Evolutionary conservation across 2,797 vertebrate genomes (phyloP).

Genomic region (Silurus lanzhouensis): DNA sequence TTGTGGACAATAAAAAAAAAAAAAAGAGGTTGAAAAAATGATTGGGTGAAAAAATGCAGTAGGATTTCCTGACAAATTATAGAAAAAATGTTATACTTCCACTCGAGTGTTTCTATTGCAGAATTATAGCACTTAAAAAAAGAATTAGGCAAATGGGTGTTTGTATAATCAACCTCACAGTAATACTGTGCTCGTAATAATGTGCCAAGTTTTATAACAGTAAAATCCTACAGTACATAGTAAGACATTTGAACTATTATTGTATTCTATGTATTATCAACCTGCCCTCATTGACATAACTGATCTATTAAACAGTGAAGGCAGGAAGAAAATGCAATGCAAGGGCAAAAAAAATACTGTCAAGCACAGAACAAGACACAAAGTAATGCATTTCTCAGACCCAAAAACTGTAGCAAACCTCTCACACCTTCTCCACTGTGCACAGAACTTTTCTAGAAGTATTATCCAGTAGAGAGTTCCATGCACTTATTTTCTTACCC

Average conservation of each 20-base stretch:
- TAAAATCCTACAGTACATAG: slow-evolving; percentile 11
- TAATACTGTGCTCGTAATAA: slow-evolving; percentile 64
- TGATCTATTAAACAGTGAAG: slow-evolving; percentile 14
- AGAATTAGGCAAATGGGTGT: slow-evolving; percentile 33
- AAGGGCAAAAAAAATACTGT: slow-evolving; percentile 44
- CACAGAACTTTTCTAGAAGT: slow-evolving; percentile 54
- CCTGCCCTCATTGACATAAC: slow-evolving; percentile 36
- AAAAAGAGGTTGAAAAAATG: slow-evolving; percentile 9
- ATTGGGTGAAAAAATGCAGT: background rate
- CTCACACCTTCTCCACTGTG: slow-evolving; percentile 57
- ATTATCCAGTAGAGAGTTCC: slow-evolving; percentile 42
- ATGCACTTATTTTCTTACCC: slow-evolving; percentile 48
- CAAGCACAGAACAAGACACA: slow-evolving; percentile 49
- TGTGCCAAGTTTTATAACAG: slow-evolving; percentile 70
- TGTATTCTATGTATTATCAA: slow-evolving; percentile 40
- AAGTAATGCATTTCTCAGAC: slow-evolving; percentile 44
- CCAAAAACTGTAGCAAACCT: slow-evolving; percentile 57
- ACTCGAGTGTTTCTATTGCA: slow-evolving; percentile 35
- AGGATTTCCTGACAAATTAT: background rate
- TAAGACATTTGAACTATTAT: slow-evolving; percentile 36
- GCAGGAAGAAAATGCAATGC: slow-evolving; percentile 32
- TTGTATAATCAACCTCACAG: slow-evolving; percentile 58
- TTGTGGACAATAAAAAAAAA: slow-evolving; percentile 6
- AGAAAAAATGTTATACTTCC: slow-evolving; percentile 28
- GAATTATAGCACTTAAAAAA: slow-evolving; percentile 43